Evolutionary conservation across 2,113 vertebrate species (phyloP).

Genomic region (Noturus placidus): DNA sequence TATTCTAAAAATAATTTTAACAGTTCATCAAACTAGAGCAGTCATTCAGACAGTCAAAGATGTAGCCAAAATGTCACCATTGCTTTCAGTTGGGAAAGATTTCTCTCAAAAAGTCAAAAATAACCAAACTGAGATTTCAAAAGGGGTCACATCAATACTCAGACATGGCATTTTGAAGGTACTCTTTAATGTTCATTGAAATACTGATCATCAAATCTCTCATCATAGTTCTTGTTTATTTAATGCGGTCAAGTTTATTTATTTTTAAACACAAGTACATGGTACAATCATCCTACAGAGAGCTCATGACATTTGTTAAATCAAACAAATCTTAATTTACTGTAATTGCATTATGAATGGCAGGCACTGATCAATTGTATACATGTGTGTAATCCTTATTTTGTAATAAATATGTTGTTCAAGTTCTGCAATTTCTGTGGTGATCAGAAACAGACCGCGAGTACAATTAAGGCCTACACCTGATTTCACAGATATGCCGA

Average conservation of each 20-base stretch:
- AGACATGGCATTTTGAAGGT: neutral
- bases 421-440: neutral
- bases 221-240: neutral
- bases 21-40: neutral
- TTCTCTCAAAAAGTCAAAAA: too few species aligned
- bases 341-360: slow-evolving; percentile 9
- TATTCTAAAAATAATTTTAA: neutral
- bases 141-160: neutral
- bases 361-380: slow-evolving; percentile 2
- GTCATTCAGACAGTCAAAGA: neutral
- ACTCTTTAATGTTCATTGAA: neutral
- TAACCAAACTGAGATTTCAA: neutral
- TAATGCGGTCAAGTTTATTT: slow-evolving; percentile 2
- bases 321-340: neutral
- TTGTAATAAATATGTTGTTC: slow-evolving; percentile 5
- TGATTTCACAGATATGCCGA: neutral
- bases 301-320: neutral
- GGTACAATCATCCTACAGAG: neutral
- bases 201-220: neutral
- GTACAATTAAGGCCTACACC: neutral
- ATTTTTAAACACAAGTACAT: neutral
- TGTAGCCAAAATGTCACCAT: neutral
- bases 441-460: neutral
- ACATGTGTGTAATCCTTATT: neutral
- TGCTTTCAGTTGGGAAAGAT: neutral